A percentile compares a stretch with the other conserved stretches of the same genome.
Conservation (phyloP, 1,140 invertebrate genomes). For the Archivesica marissinica region DNA sequence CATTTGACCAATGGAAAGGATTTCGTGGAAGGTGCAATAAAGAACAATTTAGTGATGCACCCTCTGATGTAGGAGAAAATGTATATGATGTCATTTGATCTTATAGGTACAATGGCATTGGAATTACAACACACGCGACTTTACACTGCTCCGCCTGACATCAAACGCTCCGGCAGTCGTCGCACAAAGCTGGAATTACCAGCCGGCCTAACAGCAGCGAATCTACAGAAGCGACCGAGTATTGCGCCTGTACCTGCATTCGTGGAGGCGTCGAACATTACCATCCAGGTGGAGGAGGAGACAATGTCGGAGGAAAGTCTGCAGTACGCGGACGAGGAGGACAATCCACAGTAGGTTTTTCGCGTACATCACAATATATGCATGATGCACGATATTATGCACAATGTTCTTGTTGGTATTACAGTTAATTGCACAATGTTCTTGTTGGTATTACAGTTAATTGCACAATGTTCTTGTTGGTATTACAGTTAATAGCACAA, state of each 20-base stretch:
- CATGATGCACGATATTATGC: no score
- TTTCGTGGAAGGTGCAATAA: no score
- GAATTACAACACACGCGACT: conserved; percentile 78
- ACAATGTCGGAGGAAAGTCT: conserved; percentile 65
- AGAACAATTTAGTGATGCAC: background rate
- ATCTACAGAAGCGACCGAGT: conserved; percentile 81
- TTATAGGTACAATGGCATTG: conserved; percentile 79
- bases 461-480: no score
- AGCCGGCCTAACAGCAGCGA: conserved; percentile 76
- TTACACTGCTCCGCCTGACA: conserved; percentile 24
- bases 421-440: no score
- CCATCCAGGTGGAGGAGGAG: conserved; percentile 69
- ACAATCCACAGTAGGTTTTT: conserved; percentile 68
- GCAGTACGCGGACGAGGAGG: conserved; percentile 65
- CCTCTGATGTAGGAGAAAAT: background rate
- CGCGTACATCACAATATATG: no score
- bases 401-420: no score
- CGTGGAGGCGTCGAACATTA: conserved; percentile 79
- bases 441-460: no score
- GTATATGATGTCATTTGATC: background rate
- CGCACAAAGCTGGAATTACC: conserved; percentile 72
- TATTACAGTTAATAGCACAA: no score
- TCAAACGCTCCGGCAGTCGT: conserved; percentile 61
- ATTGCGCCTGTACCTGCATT: conserved; percentile 85
- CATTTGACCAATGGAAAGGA: no score